These are phyloP conservation scores for Sialia sialis DNA, from an alignment of 2,113 vertebrate genomes.

Conservation along the genomic window DNA sequence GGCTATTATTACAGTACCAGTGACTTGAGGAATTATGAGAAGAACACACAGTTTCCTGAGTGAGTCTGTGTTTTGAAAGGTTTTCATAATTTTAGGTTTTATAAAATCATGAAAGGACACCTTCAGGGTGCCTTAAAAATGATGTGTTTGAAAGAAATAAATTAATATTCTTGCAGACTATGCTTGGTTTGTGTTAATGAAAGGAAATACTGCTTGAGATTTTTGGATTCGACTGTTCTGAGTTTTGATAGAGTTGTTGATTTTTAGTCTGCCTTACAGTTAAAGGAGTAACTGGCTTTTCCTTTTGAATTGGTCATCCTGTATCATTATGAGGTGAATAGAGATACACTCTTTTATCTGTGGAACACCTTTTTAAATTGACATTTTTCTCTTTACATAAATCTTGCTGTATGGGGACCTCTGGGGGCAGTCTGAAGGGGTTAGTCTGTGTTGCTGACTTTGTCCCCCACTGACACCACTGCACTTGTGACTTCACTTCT, in stretches of 20 bases:
- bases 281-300: not conserved
- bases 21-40: constrained; percentile 51
- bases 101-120: constrained; percentile 62
- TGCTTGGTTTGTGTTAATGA: constrained; percentile 53
- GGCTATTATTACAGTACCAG: constrained; percentile 56
- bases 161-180: constrained; percentile 22
- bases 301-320: not conserved
- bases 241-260: constrained; percentile 9
- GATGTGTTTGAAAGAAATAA: constrained; percentile 62
- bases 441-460: not conserved
- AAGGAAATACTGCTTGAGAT: constrained; percentile 49
- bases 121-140: constrained; percentile 59
- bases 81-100: constrained; percentile 68
- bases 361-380: not conserved
- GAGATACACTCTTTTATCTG: not conserved
- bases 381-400: not conserved
- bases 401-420: not conserved
- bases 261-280: constrained; percentile 3
- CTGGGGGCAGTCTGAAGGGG: not conserved
- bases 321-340: not conserved
- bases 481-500: accelerated
- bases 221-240: constrained; percentile 5
- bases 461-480: not conserved
- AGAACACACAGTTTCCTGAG: constrained; percentile 39
- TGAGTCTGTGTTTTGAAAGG: constrained; percentile 63